Evolutionary conservation across 2,797 vertebrate genomes (phyloP).

Genomic region (Hypotaenidia philippensis): DNA sequence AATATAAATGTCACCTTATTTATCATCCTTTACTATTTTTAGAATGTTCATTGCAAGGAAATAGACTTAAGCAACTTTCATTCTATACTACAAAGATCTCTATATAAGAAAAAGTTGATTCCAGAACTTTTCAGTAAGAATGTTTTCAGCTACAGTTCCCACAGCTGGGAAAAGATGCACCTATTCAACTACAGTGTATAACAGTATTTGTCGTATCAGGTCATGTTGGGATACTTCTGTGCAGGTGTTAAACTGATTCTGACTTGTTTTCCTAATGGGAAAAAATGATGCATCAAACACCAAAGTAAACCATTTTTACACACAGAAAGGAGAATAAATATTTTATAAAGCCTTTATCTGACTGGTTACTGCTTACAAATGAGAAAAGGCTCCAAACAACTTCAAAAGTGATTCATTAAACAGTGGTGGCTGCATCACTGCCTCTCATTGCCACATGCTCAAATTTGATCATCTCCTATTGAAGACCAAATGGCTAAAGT

Average conservation of each 20-base stretch:
- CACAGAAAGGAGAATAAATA: background rate
- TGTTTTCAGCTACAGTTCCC: background rate
- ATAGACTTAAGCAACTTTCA: constrained; percentile 13
- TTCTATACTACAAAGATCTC: background rate
- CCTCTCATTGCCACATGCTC: background rate
- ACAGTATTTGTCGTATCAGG: background rate
- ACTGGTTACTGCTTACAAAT: background rate
- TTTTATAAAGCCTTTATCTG: background rate
- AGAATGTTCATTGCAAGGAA: constrained; percentile 38
- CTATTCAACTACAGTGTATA: background rate
- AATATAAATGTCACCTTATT: constrained; percentile 60
- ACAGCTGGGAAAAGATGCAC: background rate
- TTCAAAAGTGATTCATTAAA: background rate
- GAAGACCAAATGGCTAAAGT: background rate
- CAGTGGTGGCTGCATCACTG: background rate
- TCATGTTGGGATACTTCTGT: background rate
- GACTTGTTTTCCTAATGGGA: background rate
- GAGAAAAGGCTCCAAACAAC: background rate
- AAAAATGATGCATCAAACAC: background rate
- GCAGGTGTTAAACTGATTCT: background rate
- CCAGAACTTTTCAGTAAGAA: constrained; percentile 2
- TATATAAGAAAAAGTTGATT: background rate
- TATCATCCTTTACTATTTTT: constrained; percentile 53
- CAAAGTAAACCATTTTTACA: background rate
- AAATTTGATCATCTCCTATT: background rate